Evolutionary conservation across 1,140 invertebrate genomes (phyloP).

Genomic region (Theocolax elegans): DNA sequence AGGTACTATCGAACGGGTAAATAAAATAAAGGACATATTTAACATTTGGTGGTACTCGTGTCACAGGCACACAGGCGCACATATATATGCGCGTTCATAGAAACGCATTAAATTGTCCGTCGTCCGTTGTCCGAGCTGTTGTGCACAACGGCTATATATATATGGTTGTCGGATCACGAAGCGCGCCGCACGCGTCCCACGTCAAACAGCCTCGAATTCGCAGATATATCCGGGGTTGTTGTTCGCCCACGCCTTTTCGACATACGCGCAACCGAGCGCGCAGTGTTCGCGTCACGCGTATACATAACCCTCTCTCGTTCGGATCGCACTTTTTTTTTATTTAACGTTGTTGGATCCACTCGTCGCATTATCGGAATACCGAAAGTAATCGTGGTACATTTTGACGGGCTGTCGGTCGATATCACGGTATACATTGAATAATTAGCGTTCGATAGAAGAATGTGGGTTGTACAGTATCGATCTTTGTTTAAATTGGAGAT

Average conservation of each 20-base stretch:
- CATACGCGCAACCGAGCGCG: not conserved
- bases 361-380: not conserved
- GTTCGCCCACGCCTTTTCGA: not conserved
- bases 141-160: constrained; percentile 33
- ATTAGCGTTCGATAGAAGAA: no score
- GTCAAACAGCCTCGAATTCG: constrained; percentile 41
- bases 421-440: no score
- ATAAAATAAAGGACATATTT: no score
- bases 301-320: no score
- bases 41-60: no score
- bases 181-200: constrained; percentile 7
- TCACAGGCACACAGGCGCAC: not conserved
- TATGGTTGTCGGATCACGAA: no score
- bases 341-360: not conserved
- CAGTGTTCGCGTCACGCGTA: not conserved
- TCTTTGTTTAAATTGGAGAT: no score
- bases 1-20: no score
- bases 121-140: constrained; percentile 39
- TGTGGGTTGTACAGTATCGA: no score
- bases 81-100: not conserved
- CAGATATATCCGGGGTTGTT: no score
- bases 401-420: no score
- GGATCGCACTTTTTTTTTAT: not conserved
- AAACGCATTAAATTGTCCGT: constrained; percentile 38
- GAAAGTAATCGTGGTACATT: not conserved